Evolutionary conservation across 2,113 vertebrate species (phyloP).

Genomic region (Columba janthina): DNA sequence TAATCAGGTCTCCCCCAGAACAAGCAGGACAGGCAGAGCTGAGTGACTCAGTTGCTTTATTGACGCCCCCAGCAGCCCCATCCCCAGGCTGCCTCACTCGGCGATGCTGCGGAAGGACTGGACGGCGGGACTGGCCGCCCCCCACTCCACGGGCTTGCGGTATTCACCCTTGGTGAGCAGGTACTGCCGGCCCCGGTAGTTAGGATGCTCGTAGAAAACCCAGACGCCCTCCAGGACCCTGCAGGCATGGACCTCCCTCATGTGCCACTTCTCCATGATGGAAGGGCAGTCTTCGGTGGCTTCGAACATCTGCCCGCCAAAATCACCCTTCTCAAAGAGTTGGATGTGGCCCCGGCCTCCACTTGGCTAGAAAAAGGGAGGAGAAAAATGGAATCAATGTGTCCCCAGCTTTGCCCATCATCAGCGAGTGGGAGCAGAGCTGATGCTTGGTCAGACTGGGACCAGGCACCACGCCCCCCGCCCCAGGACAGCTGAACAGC

Average conservation of each 20-base stretch:
- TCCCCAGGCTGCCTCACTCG: conserved; percentile 47
- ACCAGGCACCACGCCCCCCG: background rate
- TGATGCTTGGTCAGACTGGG: background rate
- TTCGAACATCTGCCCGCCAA: conserved; percentile 87
- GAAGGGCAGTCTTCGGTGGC: conserved; percentile 90
- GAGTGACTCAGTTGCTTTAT: conserved; percentile 71
- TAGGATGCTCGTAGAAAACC: conserved; percentile 92
- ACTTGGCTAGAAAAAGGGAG: conserved; percentile 66
- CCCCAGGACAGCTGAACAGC: background rate
- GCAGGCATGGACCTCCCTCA: conserved; percentile 88
- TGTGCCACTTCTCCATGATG: conserved; percentile 84
- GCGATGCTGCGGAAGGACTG: conserved; percentile 87
- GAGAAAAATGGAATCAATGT: fast-evolving
- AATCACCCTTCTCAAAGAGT: conserved; percentile 91
- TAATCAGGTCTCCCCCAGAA: background rate
- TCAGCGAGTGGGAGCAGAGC: background rate
- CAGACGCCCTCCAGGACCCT: conserved; percentile 89
- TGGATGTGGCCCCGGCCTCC: conserved; percentile 87
- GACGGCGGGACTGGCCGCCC: conserved; percentile 78
- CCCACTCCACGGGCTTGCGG: conserved; percentile 89
- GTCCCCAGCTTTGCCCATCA: fast-evolving
- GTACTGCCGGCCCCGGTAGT: conserved; percentile 91
- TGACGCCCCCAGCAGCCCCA: background rate
- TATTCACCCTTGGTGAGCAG: conserved; percentile 92
- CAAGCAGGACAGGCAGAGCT: conserved; percentile 9